Conservation (phyloP, 1,140 invertebrate species). For the Drosophila parabipectinata region DNA sequence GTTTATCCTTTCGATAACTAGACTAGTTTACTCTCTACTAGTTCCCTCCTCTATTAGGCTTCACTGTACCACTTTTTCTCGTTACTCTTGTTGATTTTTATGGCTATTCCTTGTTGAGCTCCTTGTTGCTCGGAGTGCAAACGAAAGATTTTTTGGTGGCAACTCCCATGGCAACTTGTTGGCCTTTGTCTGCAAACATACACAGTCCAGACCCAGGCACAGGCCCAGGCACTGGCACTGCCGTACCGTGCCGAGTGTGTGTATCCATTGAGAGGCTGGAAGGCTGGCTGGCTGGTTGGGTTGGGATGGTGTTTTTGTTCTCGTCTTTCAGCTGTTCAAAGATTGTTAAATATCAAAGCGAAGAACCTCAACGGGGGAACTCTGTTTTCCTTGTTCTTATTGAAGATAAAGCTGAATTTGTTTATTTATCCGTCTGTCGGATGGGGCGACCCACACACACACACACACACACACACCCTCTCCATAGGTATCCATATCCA, state of each 20-base stretch:
- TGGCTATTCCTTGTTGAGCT: slow-evolving; percentile 1
- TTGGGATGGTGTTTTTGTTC: slow-evolving; percentile 24
- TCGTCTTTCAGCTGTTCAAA: slow-evolving; percentile 56
- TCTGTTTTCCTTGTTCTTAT: slow-evolving; percentile 42
- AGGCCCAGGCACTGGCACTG: not conserved
- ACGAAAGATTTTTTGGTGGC: slow-evolving; percentile 37
- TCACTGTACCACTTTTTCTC: slow-evolving; percentile 35
- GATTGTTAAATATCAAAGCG: slow-evolving; percentile 53
- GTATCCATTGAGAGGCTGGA: slow-evolving; percentile 28
- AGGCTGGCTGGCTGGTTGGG: not conserved
- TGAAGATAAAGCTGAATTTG: slow-evolving; percentile 48
- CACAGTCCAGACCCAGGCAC: not conserved
- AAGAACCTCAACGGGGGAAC: slow-evolving; percentile 34
- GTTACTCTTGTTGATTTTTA: slow-evolving; percentile 11
- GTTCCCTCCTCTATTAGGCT: not conserved
- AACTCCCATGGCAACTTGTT: slow-evolving; percentile 61
- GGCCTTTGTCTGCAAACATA: slow-evolving; percentile 50
- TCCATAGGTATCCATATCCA: not conserved
- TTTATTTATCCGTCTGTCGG: slow-evolving; percentile 41
- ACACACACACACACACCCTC: slow-evolving; percentile 1
- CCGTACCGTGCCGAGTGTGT: not conserved
- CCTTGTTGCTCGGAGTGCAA: slow-evolving; percentile 30
- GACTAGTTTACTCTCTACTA: too few species aligned
- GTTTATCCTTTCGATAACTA: not conserved
- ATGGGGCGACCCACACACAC: slow-evolving; percentile 10